Evolutionary conservation across 2,797 vertebrate genomes (phyloP).

Genomic region (Gymnocypris eckloni): DNA sequence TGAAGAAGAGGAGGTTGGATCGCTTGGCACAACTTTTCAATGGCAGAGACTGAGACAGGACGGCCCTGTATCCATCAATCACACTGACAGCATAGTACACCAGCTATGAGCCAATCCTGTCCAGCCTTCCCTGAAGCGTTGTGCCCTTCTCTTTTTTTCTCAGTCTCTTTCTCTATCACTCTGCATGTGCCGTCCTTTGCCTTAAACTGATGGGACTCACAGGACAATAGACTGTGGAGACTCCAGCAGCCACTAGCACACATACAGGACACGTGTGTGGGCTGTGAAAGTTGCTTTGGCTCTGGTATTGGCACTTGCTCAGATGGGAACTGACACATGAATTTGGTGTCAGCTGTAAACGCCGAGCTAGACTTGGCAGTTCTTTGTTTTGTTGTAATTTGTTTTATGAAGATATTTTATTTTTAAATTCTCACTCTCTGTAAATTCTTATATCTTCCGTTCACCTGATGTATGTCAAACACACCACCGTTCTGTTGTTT

Average conservation of each 20-base stretch:
- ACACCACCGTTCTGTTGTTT: constrained; percentile 21
- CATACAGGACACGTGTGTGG: background rate
- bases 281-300: background rate
- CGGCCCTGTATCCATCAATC: constrained; percentile 60
- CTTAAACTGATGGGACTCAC: constrained; percentile 21
- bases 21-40: constrained; percentile 91
- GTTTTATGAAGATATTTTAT: constrained; percentile 31
- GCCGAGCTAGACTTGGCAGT: constrained; percentile 22
- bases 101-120: constrained; percentile 73
- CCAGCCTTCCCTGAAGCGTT: constrained; percentile 36
- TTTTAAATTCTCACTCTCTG: constrained; percentile 16
- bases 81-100: constrained; percentile 78
- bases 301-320: constrained; percentile 32
- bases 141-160: background rate
- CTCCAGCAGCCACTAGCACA: background rate
- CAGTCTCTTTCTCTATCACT: background rate
- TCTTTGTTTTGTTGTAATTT: background rate
- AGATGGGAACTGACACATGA: constrained; percentile 21
- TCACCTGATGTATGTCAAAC: constrained; percentile 3
- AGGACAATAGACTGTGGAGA: constrained; percentile 6
- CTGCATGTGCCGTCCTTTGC: constrained; percentile 44
- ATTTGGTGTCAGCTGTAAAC: constrained; percentile 16
- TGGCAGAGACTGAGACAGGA: constrained; percentile 91
- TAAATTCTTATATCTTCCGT: constrained; percentile 1
- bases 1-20: constrained; percentile 86